Evolutionary conservation across 2,888 invertebrate species (phyloP).

Genomic region (Ethmia dodecea): DNA sequence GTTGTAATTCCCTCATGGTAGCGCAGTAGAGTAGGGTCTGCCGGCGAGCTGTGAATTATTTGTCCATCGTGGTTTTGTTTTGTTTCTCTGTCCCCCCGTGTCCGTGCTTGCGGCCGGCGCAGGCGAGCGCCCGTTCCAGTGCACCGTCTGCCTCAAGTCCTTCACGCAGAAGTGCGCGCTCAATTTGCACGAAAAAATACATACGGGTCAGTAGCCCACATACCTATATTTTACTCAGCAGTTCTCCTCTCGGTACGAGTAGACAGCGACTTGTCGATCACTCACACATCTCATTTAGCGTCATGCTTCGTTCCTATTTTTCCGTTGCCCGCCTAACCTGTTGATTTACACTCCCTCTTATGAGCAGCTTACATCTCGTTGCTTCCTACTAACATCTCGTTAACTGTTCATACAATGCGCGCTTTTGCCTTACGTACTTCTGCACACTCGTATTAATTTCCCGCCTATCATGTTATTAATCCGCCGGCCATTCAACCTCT

Average conservation of each 20-base stretch:
- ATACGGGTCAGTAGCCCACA: slow-evolving; percentile 80
- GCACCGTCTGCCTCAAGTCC: slow-evolving; percentile 80
- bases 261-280: slow-evolving; percentile 51
- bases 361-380: slow-evolving; percentile 67
- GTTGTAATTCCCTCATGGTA: slow-evolving; percentile 66
- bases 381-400: slow-evolving; percentile 70
- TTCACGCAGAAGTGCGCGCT: slow-evolving; percentile 80
- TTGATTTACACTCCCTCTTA: slow-evolving; percentile 53
- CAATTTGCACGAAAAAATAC: slow-evolving; percentile 80
- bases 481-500: slow-evolving; percentile 46
- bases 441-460: slow-evolving; percentile 50
- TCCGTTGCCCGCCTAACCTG: slow-evolving; percentile 73
- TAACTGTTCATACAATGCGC: slow-evolving; percentile 51
- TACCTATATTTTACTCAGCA: slow-evolving; percentile 58
- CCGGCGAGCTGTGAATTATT: slow-evolving; percentile 48
- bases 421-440: slow-evolving; percentile 63
- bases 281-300: slow-evolving; percentile 63
- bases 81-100: slow-evolving; percentile 74
- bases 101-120: slow-evolving; percentile 56
- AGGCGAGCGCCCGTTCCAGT: slow-evolving; percentile 80
- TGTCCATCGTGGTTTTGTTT: slow-evolving; percentile 78
- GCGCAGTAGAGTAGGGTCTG: slow-evolving; percentile 33
- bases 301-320: slow-evolving; percentile 69
- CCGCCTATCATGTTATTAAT: slow-evolving; percentile 47
- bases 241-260: slow-evolving; percentile 56